Evolutionary conservation across 2,113 vertebrate genomes (phyloP).

Genomic region (Osmerus eperlanus): DNA sequence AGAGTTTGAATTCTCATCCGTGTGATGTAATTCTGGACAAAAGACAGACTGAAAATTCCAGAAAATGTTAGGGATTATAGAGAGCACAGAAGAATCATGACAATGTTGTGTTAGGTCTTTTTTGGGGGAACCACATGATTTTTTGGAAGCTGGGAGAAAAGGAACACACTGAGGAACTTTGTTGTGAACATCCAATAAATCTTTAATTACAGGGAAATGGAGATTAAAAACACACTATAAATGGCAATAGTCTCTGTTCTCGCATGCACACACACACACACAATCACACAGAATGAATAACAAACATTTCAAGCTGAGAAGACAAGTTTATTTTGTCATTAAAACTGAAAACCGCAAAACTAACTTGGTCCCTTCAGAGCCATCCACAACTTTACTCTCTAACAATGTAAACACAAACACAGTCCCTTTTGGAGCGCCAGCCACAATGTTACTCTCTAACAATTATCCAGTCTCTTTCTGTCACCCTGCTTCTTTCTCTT

Average conservation of each 20-base stretch:
- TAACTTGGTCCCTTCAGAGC: constrained; percentile 44
- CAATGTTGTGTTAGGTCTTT: not conserved
- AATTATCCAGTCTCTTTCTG: constrained; percentile 8
- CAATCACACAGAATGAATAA: not conserved
- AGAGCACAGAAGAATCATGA: too few species aligned
- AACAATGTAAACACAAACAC: constrained; percentile 39
- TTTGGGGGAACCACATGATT: not conserved
- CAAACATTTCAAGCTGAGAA: not conserved
- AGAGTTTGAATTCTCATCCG: too few species aligned
- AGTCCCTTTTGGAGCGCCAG: too few species aligned
- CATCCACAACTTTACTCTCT: constrained; percentile 44
- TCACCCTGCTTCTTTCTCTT: constrained; percentile 2
- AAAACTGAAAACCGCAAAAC: constrained; percentile 57
- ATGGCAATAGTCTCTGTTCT: not conserved
- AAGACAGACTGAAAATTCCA: not conserved
- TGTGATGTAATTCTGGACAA: not conserved
- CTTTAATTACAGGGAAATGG: not conserved
- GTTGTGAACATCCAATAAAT: not conserved
- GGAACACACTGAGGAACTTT: constrained; percentile 6
- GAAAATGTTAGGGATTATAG: constrained; percentile 8
- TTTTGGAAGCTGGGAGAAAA: constrained; percentile 29
- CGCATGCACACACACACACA: not conserved
- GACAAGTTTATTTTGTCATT: constrained; percentile 57
- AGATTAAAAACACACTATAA: not conserved
- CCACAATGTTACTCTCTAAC: constrained; percentile 29